Percentiles rank a stretch among this genome's conserved stretches.
These are phyloP conservation scores for Rhabdomys pumilio DNA, from an alignment of 2,797 vertebrate genomes.

Conservation along the genomic window DNA sequence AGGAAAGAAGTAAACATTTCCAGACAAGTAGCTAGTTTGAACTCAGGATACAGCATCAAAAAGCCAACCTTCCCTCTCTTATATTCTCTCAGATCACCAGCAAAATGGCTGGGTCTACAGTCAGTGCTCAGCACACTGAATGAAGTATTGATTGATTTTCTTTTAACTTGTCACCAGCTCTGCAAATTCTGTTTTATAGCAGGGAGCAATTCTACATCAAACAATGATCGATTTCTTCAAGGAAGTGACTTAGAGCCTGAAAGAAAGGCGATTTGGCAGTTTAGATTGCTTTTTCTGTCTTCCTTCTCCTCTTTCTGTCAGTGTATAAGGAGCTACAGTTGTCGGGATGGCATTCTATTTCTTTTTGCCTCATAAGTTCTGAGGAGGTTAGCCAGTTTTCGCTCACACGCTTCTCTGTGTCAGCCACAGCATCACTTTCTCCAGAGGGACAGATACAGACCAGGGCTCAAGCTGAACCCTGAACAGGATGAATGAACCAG, in stretches of 20 bases:
- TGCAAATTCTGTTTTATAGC: slow-evolving; percentile 66
- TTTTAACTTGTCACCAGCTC: slow-evolving; percentile 33
- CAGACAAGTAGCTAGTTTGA: not conserved
- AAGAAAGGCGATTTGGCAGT: slow-evolving; percentile 28
- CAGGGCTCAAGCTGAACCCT: not conserved
- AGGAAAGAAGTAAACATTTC: not conserved
- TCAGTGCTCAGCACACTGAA: slow-evolving; percentile 67
- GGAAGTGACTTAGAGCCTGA: slow-evolving; percentile 64
- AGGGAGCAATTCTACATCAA: slow-evolving; percentile 68
- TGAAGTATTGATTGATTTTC: slow-evolving; percentile 57
- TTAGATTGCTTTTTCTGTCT: slow-evolving; percentile 48
- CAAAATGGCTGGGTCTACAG: slow-evolving; percentile 46
- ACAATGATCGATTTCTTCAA: slow-evolving; percentile 68
- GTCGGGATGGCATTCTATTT: slow-evolving; percentile 44
- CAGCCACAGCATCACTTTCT: not conserved
- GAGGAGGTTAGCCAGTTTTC: slow-evolving; percentile 7
- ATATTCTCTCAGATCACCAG: not conserved
- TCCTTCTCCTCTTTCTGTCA: not conserved
- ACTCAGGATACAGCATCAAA: slow-evolving; percentile 12
- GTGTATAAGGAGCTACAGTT: not conserved
- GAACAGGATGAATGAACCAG: not conserved
- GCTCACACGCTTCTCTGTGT: not conserved
- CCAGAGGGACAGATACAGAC: not conserved
- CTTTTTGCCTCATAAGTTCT: slow-evolving; percentile 52
- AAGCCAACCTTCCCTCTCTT: not conserved